Evolutionary conservation across 1,140 invertebrate genomes (phyloP).

Genomic region (Papilio helenus): DNA sequence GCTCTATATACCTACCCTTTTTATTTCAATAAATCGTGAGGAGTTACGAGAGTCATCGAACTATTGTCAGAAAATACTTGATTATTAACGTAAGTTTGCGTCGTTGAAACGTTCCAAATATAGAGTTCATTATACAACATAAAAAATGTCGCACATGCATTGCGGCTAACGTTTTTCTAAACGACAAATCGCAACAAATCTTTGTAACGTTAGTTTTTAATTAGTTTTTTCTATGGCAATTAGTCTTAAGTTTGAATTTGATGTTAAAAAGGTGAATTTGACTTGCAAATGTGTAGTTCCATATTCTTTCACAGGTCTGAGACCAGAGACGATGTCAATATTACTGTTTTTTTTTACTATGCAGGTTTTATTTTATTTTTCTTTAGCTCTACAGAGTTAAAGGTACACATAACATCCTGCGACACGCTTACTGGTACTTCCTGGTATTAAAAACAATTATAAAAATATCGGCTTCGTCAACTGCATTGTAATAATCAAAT

Average conservation of each 20-base stretch:
- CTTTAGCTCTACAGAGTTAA: neutral
- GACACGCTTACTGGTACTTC: neutral
- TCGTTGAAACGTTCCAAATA: neutral
- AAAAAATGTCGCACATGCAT: no score
- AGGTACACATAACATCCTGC: neutral
- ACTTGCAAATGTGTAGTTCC: no score
- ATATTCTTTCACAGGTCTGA: no score
- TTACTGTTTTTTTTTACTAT: no score
- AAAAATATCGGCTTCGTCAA: neutral
- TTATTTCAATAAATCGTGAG: conserved; percentile 1
- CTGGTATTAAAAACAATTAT: neutral
- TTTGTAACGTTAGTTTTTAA: neutral
- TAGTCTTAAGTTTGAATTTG: neutral
- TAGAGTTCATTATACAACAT: no score
- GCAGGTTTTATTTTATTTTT: neutral
- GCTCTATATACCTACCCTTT: conserved; percentile 59
- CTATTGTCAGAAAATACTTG: neutral
- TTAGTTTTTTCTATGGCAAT: neutral
- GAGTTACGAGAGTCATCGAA: conserved; percentile 13
- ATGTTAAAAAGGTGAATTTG: neutral
- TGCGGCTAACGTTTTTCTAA: no score
- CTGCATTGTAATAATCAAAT: neutral
- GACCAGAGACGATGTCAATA: no score
- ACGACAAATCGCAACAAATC: no score
- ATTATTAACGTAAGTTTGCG: neutral